Evolutionary conservation across 2,888 invertebrate genomes (phyloP), one percentile per base, ranked within the genome.

Genomic region (Neoascia interrupta): DNA sequence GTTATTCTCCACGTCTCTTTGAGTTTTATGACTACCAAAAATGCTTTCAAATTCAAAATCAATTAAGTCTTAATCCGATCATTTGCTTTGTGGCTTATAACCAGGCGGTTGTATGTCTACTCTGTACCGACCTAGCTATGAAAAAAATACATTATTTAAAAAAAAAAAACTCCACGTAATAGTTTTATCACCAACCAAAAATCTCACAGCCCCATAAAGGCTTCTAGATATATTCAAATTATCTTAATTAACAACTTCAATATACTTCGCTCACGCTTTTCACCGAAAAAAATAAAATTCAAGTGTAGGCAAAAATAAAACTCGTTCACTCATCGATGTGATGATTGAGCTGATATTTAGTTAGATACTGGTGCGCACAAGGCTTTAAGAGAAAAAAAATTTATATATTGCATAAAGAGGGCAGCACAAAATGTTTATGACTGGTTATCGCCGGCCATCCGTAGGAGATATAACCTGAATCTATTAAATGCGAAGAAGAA

Each of bases 201-300:
- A 19, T 19, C 28, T 10, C 10, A 41, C 13, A 4, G 41, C 41
- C 61, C 11, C 15, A 63, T 51, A 63, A 53, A 63, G 34, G 5
- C 41, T 64, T n/a, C n/a, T n/a, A 28, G 34, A 37, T 8, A 53
- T 43, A 64, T 64, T 51, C 51, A 64, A 64, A 64, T 64, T 41
- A 53, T 39, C 37, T 39, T 10, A 45, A 64, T 54, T 54, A 54
- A 45, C 53, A 26, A n/a, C 54, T 36, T 43, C 36, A 54, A 18
- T n/a, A n/a, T 36, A 16, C 45, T 36, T 26, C n/a, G 36, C 45
- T 26, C 54, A 54, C 54, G 26, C 34, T 53, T 16, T 53, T 18
- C 53, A 18, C 0, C 23, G 63, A 37, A 34, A 8, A 16, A 16
- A 13, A 18, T 23, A 34, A 19, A 26, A 26, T 6, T 4, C n/a